Evolutionary conservation across 2,113 vertebrate genomes (phyloP).

Genomic region (Neolamprologus sp.): DNA sequence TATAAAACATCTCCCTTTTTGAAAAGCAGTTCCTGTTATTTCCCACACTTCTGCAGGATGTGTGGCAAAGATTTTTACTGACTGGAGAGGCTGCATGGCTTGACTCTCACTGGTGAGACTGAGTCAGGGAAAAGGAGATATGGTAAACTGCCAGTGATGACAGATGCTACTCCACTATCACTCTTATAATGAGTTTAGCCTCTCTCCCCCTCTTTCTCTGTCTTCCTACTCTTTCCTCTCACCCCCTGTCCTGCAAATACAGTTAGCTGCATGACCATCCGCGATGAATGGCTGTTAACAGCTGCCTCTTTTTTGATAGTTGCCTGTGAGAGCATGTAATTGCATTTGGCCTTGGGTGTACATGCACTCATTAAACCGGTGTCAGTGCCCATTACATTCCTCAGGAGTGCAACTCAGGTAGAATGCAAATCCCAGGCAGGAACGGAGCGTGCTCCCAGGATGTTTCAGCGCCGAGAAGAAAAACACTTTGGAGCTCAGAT

Average conservation of each 20-base stretch:
- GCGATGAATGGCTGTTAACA: constrained; percentile 48
- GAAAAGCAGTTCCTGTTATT: not conserved
- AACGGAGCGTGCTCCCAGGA: not conserved
- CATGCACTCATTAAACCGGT: constrained; percentile 59
- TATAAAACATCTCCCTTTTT: not conserved
- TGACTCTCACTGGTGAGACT: constrained; percentile 44
- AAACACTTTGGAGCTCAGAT: not conserved
- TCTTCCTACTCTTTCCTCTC: constrained; percentile 17
- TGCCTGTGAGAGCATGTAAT: constrained; percentile 65
- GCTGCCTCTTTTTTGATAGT: constrained; percentile 54
- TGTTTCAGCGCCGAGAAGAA: not conserved
- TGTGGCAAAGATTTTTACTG: constrained; percentile 37
- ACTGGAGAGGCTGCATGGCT: constrained; percentile 33
- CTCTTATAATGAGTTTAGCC: constrained; percentile 50
- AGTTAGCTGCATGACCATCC: constrained; percentile 52
- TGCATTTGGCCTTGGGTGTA: constrained; percentile 59
- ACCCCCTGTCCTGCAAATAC: constrained; percentile 43
- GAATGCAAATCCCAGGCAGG: constrained; percentile 25
- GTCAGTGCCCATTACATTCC: constrained; percentile 62
- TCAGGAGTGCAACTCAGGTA: constrained; percentile 47
- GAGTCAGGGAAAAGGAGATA: constrained; percentile 33
- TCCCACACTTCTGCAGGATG: constrained; percentile 45
- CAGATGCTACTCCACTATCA: constrained; percentile 55
- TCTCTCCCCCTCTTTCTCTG: not conserved
- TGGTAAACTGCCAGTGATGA: constrained; percentile 49